phyloP scores from a whole-genome alignment of 2,888 invertebrate genomes.

The Bugulina stolonifera region DNA sequence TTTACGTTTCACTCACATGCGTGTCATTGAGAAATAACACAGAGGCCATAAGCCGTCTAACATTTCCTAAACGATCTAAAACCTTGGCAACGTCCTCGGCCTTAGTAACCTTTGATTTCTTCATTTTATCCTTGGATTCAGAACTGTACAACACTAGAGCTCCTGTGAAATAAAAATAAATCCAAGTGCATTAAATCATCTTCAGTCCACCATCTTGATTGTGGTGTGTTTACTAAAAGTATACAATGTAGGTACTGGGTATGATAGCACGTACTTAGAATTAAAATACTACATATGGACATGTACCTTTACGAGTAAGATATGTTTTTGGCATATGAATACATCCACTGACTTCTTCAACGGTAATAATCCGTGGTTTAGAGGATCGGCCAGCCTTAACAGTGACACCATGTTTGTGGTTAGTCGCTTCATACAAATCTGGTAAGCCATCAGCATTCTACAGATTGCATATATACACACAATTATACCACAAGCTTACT shows the following conservation, averaged over 20 bases:
- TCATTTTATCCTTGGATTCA: not conserved
- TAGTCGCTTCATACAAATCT: too few species aligned
- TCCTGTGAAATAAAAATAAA: slow-evolving; percentile 5
- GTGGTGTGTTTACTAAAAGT: too few species aligned
- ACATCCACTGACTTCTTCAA: slow-evolving; percentile 32
- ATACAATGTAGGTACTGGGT: too few species aligned
- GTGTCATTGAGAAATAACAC: slow-evolving; percentile 11
- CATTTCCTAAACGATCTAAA: slow-evolving; percentile 1
- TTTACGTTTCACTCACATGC: not conserved
- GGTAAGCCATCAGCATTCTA: too few species aligned
- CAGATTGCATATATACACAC: too few species aligned
- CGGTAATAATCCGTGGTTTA: not conserved
- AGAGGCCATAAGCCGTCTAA: slow-evolving; percentile 11
- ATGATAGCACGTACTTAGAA: too few species aligned
- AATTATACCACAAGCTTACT: too few species aligned
- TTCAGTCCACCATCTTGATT: too few species aligned
- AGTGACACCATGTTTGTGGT: slow-evolving; percentile 16
- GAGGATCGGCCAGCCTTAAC: not conserved
- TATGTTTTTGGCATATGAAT: slow-evolving; percentile 42
- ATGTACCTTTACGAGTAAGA: slow-evolving; percentile 39
- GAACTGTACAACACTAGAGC: slow-evolving; percentile 22
- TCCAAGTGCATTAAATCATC: too few species aligned
- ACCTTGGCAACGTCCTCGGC: not conserved
- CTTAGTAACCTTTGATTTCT: not conserved
- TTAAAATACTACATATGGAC: too few species aligned